Evolutionary conservation across 2,888 invertebrate genomes (phyloP).

Genomic region (Balanococcus diminutus): DNA sequence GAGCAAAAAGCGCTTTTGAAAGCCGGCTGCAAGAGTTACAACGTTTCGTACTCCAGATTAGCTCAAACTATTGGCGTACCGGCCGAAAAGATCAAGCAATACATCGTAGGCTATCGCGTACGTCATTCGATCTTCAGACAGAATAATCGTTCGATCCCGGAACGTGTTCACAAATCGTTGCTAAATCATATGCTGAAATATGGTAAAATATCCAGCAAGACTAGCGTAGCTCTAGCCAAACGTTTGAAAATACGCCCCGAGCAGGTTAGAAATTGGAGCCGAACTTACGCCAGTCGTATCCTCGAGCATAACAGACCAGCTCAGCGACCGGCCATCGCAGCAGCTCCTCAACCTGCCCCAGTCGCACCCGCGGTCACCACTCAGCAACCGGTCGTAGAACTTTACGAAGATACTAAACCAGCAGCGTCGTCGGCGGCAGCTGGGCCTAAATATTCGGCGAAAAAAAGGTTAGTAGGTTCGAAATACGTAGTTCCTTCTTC

Average conservation of each 20-base stretch:
- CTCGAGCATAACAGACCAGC: background rate
- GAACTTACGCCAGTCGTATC: background rate
- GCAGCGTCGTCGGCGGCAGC: background rate
- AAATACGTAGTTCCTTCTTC: background rate
- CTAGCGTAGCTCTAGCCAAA: background rate
- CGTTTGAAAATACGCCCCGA: background rate
- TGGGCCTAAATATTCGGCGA: too few species aligned
- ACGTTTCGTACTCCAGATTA: background rate
- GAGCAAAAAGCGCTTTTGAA: background rate
- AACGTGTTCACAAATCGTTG: background rate
- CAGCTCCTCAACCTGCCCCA: background rate
- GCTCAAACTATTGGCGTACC: background rate
- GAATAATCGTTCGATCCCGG: background rate
- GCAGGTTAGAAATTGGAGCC: background rate
- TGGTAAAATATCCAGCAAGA: background rate
- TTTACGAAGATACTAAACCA: too few species aligned
- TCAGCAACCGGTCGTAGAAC: too few species aligned
- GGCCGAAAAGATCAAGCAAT: background rate
- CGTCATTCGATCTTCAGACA: background rate
- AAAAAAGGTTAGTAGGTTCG: too few species aligned
- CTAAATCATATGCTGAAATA: background rate
- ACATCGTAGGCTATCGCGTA: background rate
- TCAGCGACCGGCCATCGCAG: background rate
- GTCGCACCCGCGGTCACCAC: background rate
- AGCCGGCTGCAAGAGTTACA: background rate